These are phyloP conservation scores for Acanthacorydalis orientalis DNA, from an alignment of 2,888 invertebrate genomes.

Conservation along the genomic window DNA sequence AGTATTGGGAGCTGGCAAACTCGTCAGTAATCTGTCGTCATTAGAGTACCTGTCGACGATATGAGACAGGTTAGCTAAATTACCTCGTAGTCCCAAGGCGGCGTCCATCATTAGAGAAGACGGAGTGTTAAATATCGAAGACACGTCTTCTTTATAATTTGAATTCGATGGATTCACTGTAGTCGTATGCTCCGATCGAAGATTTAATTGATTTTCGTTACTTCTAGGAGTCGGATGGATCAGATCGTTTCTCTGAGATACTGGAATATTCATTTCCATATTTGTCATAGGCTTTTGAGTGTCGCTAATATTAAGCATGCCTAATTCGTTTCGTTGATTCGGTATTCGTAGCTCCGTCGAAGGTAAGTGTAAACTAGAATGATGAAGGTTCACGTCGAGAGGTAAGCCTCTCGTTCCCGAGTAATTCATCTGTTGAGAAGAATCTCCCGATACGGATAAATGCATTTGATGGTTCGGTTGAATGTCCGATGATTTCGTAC, in stretches of 20 bases:
- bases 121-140: background rate
- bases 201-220: background rate
- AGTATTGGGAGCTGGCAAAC: slow-evolving; percentile 27
- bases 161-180: background rate
- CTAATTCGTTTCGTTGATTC: background rate
- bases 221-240: background rate
- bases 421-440: background rate
- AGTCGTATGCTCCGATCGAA: background rate
- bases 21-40: slow-evolving; percentile 36
- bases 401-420: background rate
- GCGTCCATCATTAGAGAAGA: background rate
- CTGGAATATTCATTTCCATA: background rate
- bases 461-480: no score
- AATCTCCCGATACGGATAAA: no score
- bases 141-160: background rate
- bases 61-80: slow-evolving; percentile 38
- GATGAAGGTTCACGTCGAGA: background rate
- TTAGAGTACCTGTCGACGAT: slow-evolving; percentile 39
- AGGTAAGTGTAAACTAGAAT: background rate
- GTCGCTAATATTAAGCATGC: background rate
- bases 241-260: background rate
- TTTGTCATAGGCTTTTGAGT: background rate
- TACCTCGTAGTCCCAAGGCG: slow-evolving; percentile 27
- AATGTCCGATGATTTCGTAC: background rate
- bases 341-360: slow-evolving; percentile 2